Base-by-base conservation (phyloP, 2,113 vertebrate genomes). In the Hemiprocne comata region DNA sequence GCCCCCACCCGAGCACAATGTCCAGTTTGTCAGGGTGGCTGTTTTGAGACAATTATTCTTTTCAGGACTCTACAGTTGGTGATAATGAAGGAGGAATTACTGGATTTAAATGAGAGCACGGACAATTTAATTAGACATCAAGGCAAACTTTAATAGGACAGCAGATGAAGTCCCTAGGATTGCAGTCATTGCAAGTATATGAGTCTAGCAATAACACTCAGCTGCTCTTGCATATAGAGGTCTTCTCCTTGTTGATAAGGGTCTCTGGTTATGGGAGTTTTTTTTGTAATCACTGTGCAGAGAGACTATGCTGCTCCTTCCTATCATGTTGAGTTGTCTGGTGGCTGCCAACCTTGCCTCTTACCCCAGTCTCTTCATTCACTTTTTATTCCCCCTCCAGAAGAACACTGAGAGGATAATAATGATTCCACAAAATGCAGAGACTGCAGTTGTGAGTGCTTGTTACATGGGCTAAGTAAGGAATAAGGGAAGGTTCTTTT, bases 401-500 rank as follows among this genome's bases (percentile, higher is more conserved):
- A 78, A 71, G 33, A 72, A 36, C 16, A 64, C 7, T 64, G 51
- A 69, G 14, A 25, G 40, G 25, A 78, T 71, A 55, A 38, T 48
- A 51, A 62, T 38, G 20, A 34, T 44, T 55, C 8, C 15, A 11
- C 10, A 71, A 71, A 57, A 65, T 2, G 5, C 25, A 70, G 60
- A 66, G 26, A 31, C 13, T 60, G 23, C 23, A 78, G 20, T 53
- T 88, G 25, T 50, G 57, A 60, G 18, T 53, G 33, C 42, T 6
- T 82, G 11, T 92, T 78, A n/a, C 1, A 6, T 14, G 11, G 19
- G 5, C 7, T 81, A n/a, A 0, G 0, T 81, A 65, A 58, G 17
- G 17, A 93, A 17, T 73, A 89, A 69, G 21, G 25, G 26, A 76
- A 31, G 28, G 4, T 18, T 46, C 66, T 58, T 25, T 33, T 21